Evolutionary conservation across 2,113 vertebrate species (phyloP), one percentile per base, ranked within the genome.

Genomic region (Prolemur simus): DNA sequence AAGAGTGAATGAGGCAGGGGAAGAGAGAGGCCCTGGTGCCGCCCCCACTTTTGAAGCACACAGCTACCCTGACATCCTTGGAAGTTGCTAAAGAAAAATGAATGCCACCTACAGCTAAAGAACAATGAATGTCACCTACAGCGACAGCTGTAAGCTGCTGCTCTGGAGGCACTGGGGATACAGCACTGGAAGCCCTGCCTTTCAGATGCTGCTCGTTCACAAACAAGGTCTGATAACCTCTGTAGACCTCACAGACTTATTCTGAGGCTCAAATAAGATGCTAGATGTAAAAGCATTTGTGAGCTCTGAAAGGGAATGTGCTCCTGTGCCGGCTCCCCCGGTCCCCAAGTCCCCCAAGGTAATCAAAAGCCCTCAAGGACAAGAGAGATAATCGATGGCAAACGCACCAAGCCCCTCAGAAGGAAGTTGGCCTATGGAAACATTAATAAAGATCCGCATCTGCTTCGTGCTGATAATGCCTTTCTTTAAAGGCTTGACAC

Each of bases 401-500:
- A 88, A 93, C 32, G 58, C 34, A n/a, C 42, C 66, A 84, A 94
- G n/a, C 60, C 42, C 54, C 54, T 78, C 32, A 89, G 86, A 95
- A 97, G 60, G 52, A 95, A 92, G 52, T 37, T 60, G 37, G n/a
- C 29, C 14, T 87, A 76, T 92, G 68, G 64, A 93, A 89, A 93
- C 91, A 58, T 82, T 93, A 94, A 94, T 83, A 82, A 95, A 96
- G 74, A 97, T 45, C n/a, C 21, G 42, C n/a, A 60, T 84, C 74
- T 92, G 63, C 45, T 93, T 92, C n/a, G 80, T 47, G 69, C 89
- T 89, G 47, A 80, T 93, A 80, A 87, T 84, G 82, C 63, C 42
- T 95, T 92, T 88, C n/a, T 82, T 95, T 97, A 94, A 77, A 97
- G 76, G 27, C 82, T 85, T 96, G 92, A 94, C 64, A 93, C 64